Conservation (phyloP, 1,140 invertebrate genomes). For the Brevipalpus yothersi region DNA sequence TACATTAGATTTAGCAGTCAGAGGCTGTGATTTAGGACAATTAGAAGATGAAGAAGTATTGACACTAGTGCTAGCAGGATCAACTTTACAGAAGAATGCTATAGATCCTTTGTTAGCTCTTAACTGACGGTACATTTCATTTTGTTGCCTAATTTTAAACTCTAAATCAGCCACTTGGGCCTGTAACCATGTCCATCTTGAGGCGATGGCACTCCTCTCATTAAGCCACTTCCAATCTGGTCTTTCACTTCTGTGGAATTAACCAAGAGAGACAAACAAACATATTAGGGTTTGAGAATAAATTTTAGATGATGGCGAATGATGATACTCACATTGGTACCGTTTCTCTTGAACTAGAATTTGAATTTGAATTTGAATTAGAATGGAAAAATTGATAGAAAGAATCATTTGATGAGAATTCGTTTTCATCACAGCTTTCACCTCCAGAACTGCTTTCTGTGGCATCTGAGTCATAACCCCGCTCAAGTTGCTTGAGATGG, state of each 20-base stretch:
- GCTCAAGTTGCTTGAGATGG: slow-evolving; percentile 10
- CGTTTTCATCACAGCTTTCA: slow-evolving; percentile 69
- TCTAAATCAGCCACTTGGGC: slow-evolving; percentile 74
- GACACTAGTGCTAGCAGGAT: background rate
- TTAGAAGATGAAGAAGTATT: background rate
- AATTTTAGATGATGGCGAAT: background rate
- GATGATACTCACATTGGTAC: background rate
- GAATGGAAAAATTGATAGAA: background rate
- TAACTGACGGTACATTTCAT: slow-evolving; percentile 33
- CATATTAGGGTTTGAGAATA: background rate
- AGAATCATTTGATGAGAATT: background rate
- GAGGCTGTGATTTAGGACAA: background rate
- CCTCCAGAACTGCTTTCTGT: slow-evolving; percentile 77
- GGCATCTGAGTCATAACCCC: slow-evolving; percentile 48
- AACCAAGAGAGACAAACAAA: background rate
- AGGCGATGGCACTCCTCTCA: slow-evolving; percentile 49
- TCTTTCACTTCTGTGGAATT: slow-evolving; percentile 27
- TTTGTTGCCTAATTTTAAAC: slow-evolving; percentile 66
- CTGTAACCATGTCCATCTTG: slow-evolving; percentile 71
- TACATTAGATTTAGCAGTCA: background rate
- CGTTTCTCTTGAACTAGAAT: background rate
- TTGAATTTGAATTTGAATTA: background rate
- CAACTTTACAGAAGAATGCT: background rate
- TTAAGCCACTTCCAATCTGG: slow-evolving; percentile 55
- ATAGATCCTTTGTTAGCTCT: slow-evolving; percentile 18